phyloP scores from a whole-genome alignment of 2,888 invertebrate genomes.

The Noctua janthe region DNA sequence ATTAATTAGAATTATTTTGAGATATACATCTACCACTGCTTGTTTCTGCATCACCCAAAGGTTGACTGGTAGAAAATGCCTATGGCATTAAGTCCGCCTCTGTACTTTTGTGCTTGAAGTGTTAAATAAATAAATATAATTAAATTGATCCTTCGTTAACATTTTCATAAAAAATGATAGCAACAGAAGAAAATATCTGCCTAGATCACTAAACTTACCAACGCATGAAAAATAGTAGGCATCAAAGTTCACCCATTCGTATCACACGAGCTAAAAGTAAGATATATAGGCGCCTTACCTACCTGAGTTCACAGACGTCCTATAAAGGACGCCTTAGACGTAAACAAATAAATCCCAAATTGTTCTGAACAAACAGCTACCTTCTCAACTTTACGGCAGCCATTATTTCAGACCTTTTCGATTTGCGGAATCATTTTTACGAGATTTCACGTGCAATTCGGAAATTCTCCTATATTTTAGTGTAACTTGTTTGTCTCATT shows the following conservation, averaged over 20 bases:
- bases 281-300: conserved; percentile 36
- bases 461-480: conserved; percentile 44
- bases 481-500: conserved; percentile 62
- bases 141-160: not conserved
- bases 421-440: conserved; percentile 69
- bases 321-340: conserved; percentile 58
- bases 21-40: too few species aligned
- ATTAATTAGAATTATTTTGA: too few species aligned
- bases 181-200: not conserved
- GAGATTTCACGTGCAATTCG: conserved; percentile 50
- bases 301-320: conserved; percentile 49
- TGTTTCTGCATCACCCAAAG: too few species aligned
- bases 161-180: not conserved
- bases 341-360: conserved; percentile 74
- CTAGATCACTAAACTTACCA: conserved; percentile 8
- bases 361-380: conserved; percentile 69
- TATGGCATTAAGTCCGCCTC: too few species aligned
- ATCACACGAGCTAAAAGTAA: conserved; percentile 40
- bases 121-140: too few species aligned
- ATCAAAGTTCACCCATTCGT: conserved; percentile 21
- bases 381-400: conserved; percentile 68
- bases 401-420: conserved; percentile 70
- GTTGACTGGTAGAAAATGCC: too few species aligned
- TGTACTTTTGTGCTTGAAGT: too few species aligned
- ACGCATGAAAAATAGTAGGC: conserved; percentile 9